Percentiles rank a stretch among this genome's conserved stretches.
Conservation (phyloP, 2,888 invertebrate genomes). For the Caenorhabditis sp. region DNA sequence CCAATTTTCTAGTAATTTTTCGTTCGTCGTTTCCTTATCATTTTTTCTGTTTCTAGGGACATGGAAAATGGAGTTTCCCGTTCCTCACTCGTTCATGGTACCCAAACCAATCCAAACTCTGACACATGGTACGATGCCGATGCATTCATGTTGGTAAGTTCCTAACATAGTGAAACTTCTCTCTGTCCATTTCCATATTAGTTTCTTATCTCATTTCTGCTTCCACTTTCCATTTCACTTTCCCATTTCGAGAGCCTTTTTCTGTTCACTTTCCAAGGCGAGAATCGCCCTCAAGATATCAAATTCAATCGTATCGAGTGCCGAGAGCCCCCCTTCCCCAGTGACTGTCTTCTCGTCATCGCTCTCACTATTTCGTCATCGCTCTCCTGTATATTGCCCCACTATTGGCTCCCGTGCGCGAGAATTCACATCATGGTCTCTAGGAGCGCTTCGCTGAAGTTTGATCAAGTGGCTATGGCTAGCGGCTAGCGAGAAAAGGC, state of each 20-base stretch:
- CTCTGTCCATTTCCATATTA: too few relatives aligned
- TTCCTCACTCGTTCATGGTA: slow-evolving; percentile 71
- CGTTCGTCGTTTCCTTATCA: neutral
- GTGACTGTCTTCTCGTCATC: slow-evolving; percentile 11
- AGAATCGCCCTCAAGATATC: slow-evolving; percentile 56
- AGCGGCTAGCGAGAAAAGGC: slow-evolving; percentile 8
- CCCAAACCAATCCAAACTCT: slow-evolving; percentile 65
- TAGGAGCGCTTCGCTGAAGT: slow-evolving; percentile 14
- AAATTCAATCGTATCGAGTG: slow-evolving; percentile 56
- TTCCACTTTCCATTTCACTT: neutral
- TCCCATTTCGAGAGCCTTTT: neutral
- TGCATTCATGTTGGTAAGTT: slow-evolving; percentile 78
- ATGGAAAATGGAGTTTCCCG: slow-evolving; percentile 69
- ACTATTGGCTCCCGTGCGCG: slow-evolving; percentile 28
- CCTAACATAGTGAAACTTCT: too few relatives aligned
- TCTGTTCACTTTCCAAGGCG: slow-evolving; percentile 29
- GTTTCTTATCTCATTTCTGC: neutral
- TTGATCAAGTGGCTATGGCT: slow-evolving; percentile 51
- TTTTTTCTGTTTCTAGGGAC: slow-evolving; percentile 39
- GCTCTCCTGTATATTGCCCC: slow-evolving; percentile 34
- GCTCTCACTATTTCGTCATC: slow-evolving; percentile 33
- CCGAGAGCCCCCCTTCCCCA: too few relatives aligned
- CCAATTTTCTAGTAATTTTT: neutral
- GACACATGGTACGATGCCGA: slow-evolving; percentile 82
- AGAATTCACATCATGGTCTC: slow-evolving; percentile 43